These are phyloP conservation scores for Thysanoteuthis rhombus DNA, from an alignment of 2,888 invertebrate species.

Conservation along the genomic window DNA sequence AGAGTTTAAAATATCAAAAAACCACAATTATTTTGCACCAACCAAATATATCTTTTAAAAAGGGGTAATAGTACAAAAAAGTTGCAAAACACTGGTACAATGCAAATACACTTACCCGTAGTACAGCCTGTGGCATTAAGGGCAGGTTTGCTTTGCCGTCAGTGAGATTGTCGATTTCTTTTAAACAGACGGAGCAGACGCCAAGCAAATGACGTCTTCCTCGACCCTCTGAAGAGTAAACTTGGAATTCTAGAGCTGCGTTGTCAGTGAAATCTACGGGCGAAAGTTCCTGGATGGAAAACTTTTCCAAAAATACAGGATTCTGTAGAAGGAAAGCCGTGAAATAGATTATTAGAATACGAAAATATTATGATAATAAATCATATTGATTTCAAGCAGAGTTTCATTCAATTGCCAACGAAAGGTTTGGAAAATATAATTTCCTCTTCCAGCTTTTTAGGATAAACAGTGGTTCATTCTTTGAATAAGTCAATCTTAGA, in stretches of 20 bases:
- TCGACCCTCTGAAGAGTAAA: constrained; percentile 61
- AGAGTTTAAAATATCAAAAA: too few relatives aligned
- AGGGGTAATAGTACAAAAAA: background rate
- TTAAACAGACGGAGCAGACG: constrained; percentile 53
- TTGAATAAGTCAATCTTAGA: too few relatives aligned
- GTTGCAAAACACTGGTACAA: too few relatives aligned
- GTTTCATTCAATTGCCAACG: too few relatives aligned
- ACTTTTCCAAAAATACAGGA: constrained; percentile 60
- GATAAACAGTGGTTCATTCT: too few relatives aligned
- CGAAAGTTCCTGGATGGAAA: constrained; percentile 55
- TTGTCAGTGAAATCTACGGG: constrained; percentile 53
- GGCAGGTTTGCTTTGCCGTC: constrained; percentile 55
- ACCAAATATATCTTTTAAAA: too few relatives aligned
- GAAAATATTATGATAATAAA: too few relatives aligned
- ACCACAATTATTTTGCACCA: too few relatives aligned
- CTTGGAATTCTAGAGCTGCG: constrained; percentile 59
- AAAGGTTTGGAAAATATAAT: too few relatives aligned
- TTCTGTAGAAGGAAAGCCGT: constrained; percentile 42
- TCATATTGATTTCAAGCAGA: too few relatives aligned
- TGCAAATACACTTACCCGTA: constrained; percentile 52
- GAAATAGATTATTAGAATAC: background rate
- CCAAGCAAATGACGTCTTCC: constrained; percentile 60
- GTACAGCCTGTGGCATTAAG: constrained; percentile 59
- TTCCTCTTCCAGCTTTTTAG: too few relatives aligned
- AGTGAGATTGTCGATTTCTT: constrained; percentile 53